Base-by-base conservation (phyloP, 2,113 vertebrate species). In the Alexandromys fortis region DNA sequence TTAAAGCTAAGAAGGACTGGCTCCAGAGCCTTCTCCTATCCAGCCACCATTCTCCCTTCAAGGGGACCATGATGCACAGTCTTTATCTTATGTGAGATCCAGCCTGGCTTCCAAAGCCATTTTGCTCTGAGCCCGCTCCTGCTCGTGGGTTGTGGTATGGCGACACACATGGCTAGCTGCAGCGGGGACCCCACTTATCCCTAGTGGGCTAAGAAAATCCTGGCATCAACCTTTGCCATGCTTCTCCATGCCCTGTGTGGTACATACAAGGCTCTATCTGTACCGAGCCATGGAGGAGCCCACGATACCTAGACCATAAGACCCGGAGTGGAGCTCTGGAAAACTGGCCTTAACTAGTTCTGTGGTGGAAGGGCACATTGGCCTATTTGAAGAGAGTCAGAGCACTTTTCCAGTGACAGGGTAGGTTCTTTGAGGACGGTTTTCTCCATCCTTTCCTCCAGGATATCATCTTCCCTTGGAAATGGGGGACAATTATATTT, bases 401-500 rank as follows among this genome's bases (percentile, higher is more conserved):
- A 97, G 79, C 73, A 45, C 70, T 95, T 91, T 97, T 97, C 96
- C 83, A 63, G 28, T 38, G 65, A 86, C 92, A 96, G 76, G 33
- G 26, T 92, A 75, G 42, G 35, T 92, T 95, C 90, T 94, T 76
- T 21, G 10, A 96, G 67, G 63, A 65, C 30, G 0, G 30, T 97
- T 96, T 94, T 49, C 87, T 90, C 70, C 70, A 42, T 96, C 52
- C 67, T 96, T 79, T 95, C 52, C 49, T 88, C 55, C 45, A 78
- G 92, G 81, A 76, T 76, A 90, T 65, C 79, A 42, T 26, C 24
- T 83, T 89, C 45, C 73, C 90, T 97, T 96, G 91, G 93, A 96
- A 96, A 97, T 9, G 3, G 67, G 67, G 82, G 96, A 21, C 58
- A 96, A 97, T 98, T 97, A 96, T 97, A 58, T 98, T 97, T 92